phyloP scores from a whole-genome alignment of 2,888 invertebrate genomes.

The Latheticus oryzae region DNA sequence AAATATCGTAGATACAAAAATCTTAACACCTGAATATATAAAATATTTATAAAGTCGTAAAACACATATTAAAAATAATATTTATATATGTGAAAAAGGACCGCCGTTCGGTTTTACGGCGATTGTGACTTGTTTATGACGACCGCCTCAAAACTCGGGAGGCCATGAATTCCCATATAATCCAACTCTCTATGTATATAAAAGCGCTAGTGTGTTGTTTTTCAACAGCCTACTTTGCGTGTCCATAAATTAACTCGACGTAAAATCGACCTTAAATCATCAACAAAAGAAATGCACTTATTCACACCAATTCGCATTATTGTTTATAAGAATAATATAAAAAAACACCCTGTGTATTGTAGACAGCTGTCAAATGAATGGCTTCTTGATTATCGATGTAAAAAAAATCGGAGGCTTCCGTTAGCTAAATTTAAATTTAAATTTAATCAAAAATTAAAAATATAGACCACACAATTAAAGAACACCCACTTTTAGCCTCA shows the following conservation, averaged over 20 bases:
- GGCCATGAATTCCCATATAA: slow-evolving; percentile 56
- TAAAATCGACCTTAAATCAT: slow-evolving; percentile 39
- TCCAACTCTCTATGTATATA: slow-evolving; percentile 42
- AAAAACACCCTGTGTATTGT: too few relatives aligned
- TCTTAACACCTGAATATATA: slow-evolving; percentile 67
- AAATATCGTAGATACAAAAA: slow-evolving; percentile 58
- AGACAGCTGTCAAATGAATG: too few relatives aligned
- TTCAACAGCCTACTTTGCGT: slow-evolving; percentile 46
- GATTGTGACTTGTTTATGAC: slow-evolving; percentile 65
- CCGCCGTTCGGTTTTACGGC: slow-evolving; percentile 64
- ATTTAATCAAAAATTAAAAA: too few relatives aligned
- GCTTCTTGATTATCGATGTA: too few relatives aligned
- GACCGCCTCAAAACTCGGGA: slow-evolving; percentile 58
- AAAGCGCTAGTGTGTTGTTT: slow-evolving; percentile 41
- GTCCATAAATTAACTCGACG: slow-evolving; percentile 44
- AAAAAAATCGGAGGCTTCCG: too few relatives aligned
- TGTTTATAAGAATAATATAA: too few relatives aligned
- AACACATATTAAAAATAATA: slow-evolving; percentile 67
- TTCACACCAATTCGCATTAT: too few relatives aligned
- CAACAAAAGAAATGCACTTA: too few relatives aligned
- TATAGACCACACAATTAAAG: slow-evolving; percentile 14
- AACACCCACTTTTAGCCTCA: slow-evolving; percentile 1
- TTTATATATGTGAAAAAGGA: slow-evolving; percentile 66
- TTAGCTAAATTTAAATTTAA: too few relatives aligned
- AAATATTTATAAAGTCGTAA: slow-evolving; percentile 67